Conservation (phyloP, 2,113 vertebrate species). For the Apistogramma diplotaenia region DNA sequence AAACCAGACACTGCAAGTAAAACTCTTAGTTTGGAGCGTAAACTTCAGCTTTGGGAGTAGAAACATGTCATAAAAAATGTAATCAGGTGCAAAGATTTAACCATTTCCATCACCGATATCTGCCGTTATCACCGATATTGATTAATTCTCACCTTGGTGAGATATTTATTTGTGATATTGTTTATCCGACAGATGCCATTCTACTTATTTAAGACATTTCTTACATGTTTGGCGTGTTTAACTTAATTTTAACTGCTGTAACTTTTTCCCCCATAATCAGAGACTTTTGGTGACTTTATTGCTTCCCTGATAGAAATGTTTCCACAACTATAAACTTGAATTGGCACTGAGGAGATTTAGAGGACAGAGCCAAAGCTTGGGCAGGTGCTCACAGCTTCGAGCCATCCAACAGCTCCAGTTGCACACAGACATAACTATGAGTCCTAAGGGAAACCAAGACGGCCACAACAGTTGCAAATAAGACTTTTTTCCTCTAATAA, state of each 20-base stretch:
- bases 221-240: background rate
- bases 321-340: too few relatives aligned
- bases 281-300: background rate
- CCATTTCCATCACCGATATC: too few relatives aligned
- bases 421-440: accelerated
- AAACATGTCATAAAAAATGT: background rate
- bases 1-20: background rate
- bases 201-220: too few relatives aligned
- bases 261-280: accelerated
- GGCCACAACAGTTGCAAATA: background rate
- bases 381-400: background rate
- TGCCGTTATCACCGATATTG: too few relatives aligned
- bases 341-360: background rate
- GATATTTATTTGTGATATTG: background rate
- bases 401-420: background rate
- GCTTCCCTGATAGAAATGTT: too few relatives aligned
- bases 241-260: background rate
- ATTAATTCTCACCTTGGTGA: accelerated
- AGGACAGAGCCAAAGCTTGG: background rate
- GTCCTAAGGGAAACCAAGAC: background rate
- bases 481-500: background rate
- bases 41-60: background rate
- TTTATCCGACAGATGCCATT: background rate
- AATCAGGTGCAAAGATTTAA: background rate
- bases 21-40: background rate